Evolutionary conservation across 2,797 vertebrate species (phyloP), one percentile per base, ranked within the genome.

Genomic region (Buceros bicornis): DNA sequence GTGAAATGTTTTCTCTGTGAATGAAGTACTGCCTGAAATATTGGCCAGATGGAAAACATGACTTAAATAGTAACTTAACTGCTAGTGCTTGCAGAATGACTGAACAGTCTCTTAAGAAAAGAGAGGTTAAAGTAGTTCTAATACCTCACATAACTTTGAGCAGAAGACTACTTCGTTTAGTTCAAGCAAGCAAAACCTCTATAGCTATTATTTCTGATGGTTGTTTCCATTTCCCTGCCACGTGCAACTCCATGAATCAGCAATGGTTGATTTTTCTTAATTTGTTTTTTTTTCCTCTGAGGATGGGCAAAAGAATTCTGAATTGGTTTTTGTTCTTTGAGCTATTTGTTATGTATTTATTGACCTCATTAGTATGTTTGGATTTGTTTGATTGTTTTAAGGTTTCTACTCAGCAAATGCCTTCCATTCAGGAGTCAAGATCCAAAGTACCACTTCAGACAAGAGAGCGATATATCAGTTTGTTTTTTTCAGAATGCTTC

Each of bases 401-500:
- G 98, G 84, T 90, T 78, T 42, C 96, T 54, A 47, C 45, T 8
- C 97, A 90, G 93, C 98, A 98, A 80, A 98, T 95, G 79, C 37
- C 87, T 54, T 98, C 97, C 88, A 82, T 95, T 50, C 54, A 42
- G 11, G 97, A 98, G 67, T 29, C 93, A 8, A 95, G 95, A 76
- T 95, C 95, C 50, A 98, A 99, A 97, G 98, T 99, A 16, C 98
- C 98, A 6, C 97, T 98, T 40, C 98, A 98, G 73, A 96, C 98
- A 51, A 97, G 99, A 12, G 98, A 99, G 85, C 95, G 97, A 31
- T 99, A 99, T 13, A 90, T 99, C 33, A 98, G 95, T 80, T 91
- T 98, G 66, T 99, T 99, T 82, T 98, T 98, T 10, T 97, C 98
- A 90, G 98, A 98, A 94, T 98, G 98, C 91, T 94, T 98, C 79